Conservation (phyloP, 2,888 invertebrate genomes). For the Protodeltote pygarga region DNA sequence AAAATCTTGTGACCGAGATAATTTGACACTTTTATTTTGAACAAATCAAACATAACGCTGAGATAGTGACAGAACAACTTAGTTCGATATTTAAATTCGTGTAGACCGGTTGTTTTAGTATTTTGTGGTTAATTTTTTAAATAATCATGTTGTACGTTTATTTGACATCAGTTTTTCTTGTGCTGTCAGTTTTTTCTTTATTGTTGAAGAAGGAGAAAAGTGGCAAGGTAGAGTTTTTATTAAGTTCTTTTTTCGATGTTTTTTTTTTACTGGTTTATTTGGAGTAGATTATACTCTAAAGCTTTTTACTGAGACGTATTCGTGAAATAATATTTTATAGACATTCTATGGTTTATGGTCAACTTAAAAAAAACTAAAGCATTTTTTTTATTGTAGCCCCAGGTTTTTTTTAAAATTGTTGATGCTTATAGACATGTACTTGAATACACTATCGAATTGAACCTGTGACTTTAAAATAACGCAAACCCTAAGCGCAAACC, state of each 20-base stretch:
- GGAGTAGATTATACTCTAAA: too few species aligned
- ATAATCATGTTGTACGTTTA: conserved; percentile 68
- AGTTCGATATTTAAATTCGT: conserved; percentile 43
- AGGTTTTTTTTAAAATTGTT: too few species aligned
- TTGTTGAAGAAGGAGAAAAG: conserved; percentile 60
- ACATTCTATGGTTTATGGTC: too few species aligned
- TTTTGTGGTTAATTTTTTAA: conserved; percentile 9
- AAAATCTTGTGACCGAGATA: conserved; percentile 59
- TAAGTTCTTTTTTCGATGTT: neutral
- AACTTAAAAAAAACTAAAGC: too few species aligned
- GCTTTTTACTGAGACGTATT: too few species aligned
- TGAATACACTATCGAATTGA: too few species aligned
- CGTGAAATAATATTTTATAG: too few species aligned
- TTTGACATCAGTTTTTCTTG: conserved; percentile 55
- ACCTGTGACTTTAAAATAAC: too few species aligned
- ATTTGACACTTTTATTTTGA: conserved; percentile 47
- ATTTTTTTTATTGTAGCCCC: too few species aligned
- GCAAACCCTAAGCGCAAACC: too few species aligned
- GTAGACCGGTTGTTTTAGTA: conserved; percentile 42
- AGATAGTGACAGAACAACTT: conserved; percentile 35
- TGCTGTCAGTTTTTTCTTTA: conserved; percentile 23
- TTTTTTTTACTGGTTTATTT: neutral
- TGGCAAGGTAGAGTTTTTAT: conserved; percentile 54
- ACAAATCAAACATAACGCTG: conserved; percentile 24
- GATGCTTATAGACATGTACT: too few species aligned